Percentiles rank a stretch among this genome's conserved stretches.
phyloP scores from a whole-genome alignment of 2,113 vertebrate species.

The Vimba vimba region DNA sequence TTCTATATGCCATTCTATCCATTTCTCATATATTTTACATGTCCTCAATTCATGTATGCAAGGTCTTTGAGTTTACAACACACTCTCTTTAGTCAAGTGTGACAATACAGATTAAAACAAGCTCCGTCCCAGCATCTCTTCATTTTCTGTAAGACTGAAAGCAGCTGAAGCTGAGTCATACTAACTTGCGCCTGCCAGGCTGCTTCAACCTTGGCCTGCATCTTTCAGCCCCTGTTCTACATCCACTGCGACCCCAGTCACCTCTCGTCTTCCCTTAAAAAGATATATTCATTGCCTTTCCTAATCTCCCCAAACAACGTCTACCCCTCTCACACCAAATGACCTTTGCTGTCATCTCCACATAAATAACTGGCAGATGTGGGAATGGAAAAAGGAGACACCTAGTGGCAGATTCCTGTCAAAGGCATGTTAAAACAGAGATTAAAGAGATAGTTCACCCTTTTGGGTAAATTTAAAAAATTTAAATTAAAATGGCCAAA shows the following conservation, averaged over 20 bases:
- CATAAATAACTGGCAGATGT: constrained; percentile 36
- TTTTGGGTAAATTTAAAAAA: no score
- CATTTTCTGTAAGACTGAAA: neutral
- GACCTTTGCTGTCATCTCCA: constrained; percentile 69
- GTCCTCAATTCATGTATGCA: neutral
- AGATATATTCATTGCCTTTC: constrained; percentile 3
- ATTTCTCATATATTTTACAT: neutral
- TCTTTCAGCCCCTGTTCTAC: neutral
- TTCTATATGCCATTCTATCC: neutral
- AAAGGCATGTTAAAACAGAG: neutral
- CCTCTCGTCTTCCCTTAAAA: neutral
- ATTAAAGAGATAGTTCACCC: neutral
- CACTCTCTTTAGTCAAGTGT: constrained; percentile 11
- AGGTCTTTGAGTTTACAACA: constrained; percentile 1
- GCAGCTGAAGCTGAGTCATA: constrained; percentile 19
- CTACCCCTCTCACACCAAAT: constrained; percentile 59
- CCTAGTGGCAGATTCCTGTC: constrained; percentile 54
- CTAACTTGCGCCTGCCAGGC: neutral
- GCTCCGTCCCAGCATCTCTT: constrained; percentile 6
- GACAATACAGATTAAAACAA: constrained; percentile 1
- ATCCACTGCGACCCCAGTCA: constrained; percentile 3
- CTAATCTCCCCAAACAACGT: constrained; percentile 19
- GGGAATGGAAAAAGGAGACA: constrained; percentile 30
- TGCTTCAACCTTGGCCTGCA: constrained; percentile 38
- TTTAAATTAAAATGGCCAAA: neutral